Evolutionary conservation across 2,113 vertebrate genomes (phyloP).

Genomic region (Podiceps cristatus): DNA sequence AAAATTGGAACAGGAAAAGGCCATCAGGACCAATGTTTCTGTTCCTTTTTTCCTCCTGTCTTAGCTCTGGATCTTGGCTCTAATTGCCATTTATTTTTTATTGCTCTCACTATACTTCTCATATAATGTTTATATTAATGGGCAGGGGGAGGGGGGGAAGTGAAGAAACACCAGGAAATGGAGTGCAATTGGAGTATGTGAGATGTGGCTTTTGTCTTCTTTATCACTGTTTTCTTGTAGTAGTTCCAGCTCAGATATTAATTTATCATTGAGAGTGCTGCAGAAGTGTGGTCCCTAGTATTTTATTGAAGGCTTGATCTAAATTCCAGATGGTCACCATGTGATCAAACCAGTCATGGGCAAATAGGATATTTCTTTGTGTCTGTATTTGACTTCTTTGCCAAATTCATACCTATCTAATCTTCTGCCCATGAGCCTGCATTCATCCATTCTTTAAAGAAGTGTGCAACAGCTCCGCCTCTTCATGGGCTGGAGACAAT

Average conservation of each 20-base stretch:
- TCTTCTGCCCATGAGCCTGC: constrained; percentile 43
- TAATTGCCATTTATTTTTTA: constrained; percentile 66
- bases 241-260: constrained; percentile 64
- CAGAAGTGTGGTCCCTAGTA: constrained; percentile 37
- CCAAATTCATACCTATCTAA: constrained; percentile 64
- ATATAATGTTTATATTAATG: constrained; percentile 74
- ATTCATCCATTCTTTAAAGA: constrained; percentile 38
- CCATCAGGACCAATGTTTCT: constrained; percentile 71
- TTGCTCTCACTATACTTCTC: constrained; percentile 64
- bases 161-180: constrained; percentile 57
- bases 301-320: constrained; percentile 32
- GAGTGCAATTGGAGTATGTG: constrained; percentile 55
- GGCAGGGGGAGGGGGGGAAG: neutral
- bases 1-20: constrained; percentile 72
- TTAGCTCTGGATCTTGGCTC: constrained; percentile 55
- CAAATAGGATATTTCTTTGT: constrained; percentile 66
- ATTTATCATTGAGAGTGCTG: constrained; percentile 49
- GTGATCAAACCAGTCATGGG: constrained; percentile 51
- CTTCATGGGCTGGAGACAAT: neutral
- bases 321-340: constrained; percentile 61
- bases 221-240: constrained; percentile 45
- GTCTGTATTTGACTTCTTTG: constrained; percentile 28
- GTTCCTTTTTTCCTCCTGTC: constrained; percentile 67
- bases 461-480: neutral
- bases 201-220: constrained; percentile 64